A percentile compares a stretch with the other conserved stretches of the same genome.
phyloP scores from a whole-genome alignment of 2,888 invertebrate genomes.

The Ptilodon capucinus region DNA sequence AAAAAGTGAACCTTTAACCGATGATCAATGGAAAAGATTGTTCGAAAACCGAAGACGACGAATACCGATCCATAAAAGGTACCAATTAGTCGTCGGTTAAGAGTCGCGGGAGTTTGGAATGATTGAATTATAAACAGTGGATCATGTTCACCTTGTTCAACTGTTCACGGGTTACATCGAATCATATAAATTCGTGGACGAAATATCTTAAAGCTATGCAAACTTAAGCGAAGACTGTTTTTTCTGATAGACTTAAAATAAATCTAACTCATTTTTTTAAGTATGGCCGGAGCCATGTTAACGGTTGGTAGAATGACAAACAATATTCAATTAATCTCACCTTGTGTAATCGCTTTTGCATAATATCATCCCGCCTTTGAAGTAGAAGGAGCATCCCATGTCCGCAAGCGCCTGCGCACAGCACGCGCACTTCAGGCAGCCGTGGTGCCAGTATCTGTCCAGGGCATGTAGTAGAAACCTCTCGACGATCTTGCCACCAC shows the following conservation, averaged over 20 bases:
- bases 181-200: conserved; percentile 59
- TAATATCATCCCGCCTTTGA: conserved; percentile 96
- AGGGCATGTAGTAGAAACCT: conserved; percentile 95
- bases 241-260: too few species aligned
- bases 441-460: conserved; percentile 98
- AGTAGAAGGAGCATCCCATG: conserved; percentile 95
- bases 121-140: conserved; percentile 28
- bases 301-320: too few species aligned
- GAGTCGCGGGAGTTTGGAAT: conserved; percentile 31
- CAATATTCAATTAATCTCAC: conserved; percentile 78
- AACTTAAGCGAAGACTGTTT: too few species aligned
- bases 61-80: conserved; percentile 56
- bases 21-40: conserved; percentile 70
- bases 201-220: neutral
- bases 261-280: too few species aligned
- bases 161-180: conserved; percentile 98
- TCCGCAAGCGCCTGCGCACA: conserved; percentile 95
- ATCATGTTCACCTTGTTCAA: conserved; percentile 90
- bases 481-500: conserved; percentile 95
- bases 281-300: too few species aligned
- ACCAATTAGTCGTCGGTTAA: conserved; percentile 56
- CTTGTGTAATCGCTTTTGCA: conserved; percentile 98
- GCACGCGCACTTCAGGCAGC: conserved; percentile 96
- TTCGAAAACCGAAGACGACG: conserved; percentile 47
- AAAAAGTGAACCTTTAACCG: conserved; percentile 71